Conservation (phyloP, 2,797 vertebrate genomes). For the Acropternis orthonyx region DNA sequence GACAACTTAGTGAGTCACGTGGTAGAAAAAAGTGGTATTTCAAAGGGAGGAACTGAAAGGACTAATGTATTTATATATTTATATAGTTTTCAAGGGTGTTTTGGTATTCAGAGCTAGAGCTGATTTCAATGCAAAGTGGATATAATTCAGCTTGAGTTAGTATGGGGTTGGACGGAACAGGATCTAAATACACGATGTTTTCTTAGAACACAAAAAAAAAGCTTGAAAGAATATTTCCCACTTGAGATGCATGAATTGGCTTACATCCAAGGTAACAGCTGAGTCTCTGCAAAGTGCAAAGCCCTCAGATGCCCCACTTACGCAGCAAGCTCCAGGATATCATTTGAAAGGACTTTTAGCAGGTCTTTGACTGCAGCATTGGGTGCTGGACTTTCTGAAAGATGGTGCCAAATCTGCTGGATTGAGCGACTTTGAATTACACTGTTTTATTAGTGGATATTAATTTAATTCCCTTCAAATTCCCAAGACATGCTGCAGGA, state of each 20-base stretch:
- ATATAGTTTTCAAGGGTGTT: neutral
- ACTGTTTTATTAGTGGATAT: conserved; percentile 2
- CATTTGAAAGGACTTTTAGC: neutral
- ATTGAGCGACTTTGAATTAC: neutral
- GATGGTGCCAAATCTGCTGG: neutral
- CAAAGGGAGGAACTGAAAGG: neutral
- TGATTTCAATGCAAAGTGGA: neutral
- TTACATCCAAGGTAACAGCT: neutral
- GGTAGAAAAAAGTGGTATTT: conserved; percentile 1
- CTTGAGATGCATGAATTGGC: neutral
- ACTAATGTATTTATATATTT: conserved; percentile 6
- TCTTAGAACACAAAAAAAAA: neutral
- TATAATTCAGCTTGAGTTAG: neutral
- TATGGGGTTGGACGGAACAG: neutral
- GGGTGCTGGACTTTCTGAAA: neutral
- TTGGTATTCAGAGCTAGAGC: neutral
- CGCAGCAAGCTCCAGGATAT: neutral
- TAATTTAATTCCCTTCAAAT: conserved; percentile 46
- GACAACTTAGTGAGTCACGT: neutral
- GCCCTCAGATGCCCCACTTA: neutral
- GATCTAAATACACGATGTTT: neutral
- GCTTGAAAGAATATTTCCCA: neutral
- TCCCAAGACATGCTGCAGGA: neutral
- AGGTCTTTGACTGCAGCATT: neutral
- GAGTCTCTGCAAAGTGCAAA: neutral